These are phyloP conservation scores for Tragelaphus scriptus DNA, from an alignment of 2,113 vertebrate genomes.

Conservation along the genomic window DNA sequence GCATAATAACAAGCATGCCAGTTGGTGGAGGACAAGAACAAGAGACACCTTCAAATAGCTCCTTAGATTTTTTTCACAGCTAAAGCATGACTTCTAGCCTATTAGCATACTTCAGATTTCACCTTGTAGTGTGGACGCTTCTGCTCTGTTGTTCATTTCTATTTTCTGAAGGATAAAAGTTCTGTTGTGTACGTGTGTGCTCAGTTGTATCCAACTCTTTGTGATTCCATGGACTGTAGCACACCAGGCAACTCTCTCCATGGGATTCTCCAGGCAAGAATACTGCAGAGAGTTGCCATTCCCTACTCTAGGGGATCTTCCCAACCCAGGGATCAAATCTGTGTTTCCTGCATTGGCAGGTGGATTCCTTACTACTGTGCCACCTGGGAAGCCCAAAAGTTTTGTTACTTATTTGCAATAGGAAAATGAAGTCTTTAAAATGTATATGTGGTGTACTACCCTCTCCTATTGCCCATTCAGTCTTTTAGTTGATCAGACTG, in stretches of 20 bases:
- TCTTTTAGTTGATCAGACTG: background rate
- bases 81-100: background rate
- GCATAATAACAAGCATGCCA: background rate
- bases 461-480: background rate
- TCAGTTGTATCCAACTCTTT: background rate
- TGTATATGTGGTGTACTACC: background rate
- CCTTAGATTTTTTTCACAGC: background rate
- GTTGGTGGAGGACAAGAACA: background rate
- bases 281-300: background rate
- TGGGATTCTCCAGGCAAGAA: background rate
- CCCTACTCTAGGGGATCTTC: background rate
- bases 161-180: background rate
- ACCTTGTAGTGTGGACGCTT: accelerated
- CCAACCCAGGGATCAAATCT: background rate
- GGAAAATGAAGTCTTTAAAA: background rate
- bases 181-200: background rate
- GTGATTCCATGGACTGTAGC: background rate
- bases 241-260: background rate
- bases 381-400: background rate
- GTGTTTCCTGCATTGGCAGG: background rate
- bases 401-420: background rate
- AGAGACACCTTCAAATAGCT: background rate
- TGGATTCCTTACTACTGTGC: background rate
- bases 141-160: background rate
- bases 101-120: background rate